Conservation (phyloP, 1,140 invertebrate genomes). For the Drosophila seguyi region DNA sequence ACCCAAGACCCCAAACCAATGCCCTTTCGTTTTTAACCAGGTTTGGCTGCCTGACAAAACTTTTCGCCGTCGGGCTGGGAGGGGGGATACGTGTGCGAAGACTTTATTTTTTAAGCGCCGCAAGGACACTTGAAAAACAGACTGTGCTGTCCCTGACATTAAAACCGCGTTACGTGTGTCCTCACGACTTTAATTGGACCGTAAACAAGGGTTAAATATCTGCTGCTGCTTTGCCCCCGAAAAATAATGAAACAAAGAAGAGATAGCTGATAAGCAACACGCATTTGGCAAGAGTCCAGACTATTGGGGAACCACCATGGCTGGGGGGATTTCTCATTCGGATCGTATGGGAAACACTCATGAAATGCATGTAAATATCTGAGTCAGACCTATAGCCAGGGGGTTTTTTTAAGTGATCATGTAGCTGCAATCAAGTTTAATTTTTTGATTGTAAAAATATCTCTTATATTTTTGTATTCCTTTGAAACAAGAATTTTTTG, state of each 20-base stretch:
- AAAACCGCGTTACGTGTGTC: conserved; percentile 65
- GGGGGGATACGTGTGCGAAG: conserved; percentile 66
- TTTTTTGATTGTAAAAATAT: too few relatives aligned
- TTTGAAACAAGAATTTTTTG: not conserved
- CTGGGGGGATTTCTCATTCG: not conserved
- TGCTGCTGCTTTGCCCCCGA: conserved; percentile 7
- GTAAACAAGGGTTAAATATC: conserved; percentile 51
- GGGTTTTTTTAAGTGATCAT: conserved; percentile 7
- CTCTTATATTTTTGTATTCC: too few relatives aligned
- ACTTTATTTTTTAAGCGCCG: conserved; percentile 60
- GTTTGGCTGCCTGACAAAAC: conserved; percentile 68
- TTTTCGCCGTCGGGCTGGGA: conserved; percentile 47
- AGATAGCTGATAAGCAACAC: conserved; percentile 67
- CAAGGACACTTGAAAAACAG: conserved; percentile 69
- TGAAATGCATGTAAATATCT: conserved; percentile 11
- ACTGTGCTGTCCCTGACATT: conserved; percentile 35
- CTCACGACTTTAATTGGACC: conserved; percentile 67
- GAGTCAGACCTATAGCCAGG: not conserved
- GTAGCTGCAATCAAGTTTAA: not conserved
- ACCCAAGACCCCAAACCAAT: conserved; percentile 11
- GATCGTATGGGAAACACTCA: not conserved
- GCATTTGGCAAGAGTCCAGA: conserved; percentile 40
- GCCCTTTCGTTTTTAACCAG: conserved; percentile 55
- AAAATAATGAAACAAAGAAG: conserved; percentile 16
- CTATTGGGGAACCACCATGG: conserved; percentile 12